Evolutionary conservation across 2,797 vertebrate genomes (phyloP).

Genomic region (Pachyuromys duprasi): DNA sequence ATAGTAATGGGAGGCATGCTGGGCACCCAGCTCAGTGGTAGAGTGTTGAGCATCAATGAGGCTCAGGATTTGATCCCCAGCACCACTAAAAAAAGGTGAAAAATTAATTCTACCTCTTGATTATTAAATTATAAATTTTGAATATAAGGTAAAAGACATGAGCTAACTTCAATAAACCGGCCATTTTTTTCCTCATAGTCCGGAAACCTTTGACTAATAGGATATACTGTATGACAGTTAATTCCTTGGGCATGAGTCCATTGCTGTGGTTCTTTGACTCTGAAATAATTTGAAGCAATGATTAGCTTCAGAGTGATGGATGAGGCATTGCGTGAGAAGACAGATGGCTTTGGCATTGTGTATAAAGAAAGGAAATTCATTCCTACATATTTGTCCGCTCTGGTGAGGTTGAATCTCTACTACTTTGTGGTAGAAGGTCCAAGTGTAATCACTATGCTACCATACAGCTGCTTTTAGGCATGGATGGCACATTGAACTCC

Average conservation of each 20-base stretch:
- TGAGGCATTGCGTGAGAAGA: not conserved
- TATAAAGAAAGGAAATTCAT: not conserved
- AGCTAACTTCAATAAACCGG: not conserved
- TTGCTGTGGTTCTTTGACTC: not conserved
- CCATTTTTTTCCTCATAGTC: not conserved
- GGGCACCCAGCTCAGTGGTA: not conserved
- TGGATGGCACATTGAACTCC: not conserved
- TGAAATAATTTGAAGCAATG: not conserved
- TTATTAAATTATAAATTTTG: not conserved
- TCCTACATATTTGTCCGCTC: not conserved
- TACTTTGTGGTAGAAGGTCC: not conserved
- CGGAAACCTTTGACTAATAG: not conserved
- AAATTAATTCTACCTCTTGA: not conserved
- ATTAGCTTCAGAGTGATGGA: not conserved
- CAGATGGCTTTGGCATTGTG: not conserved
- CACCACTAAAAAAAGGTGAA: not conserved
- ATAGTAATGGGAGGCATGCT: not conserved
- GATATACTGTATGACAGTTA: not conserved
- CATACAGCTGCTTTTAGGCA: not conserved
- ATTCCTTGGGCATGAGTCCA: not conserved
- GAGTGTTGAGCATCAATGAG: not conserved
- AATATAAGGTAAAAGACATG: not conserved
- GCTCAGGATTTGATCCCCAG: not conserved
- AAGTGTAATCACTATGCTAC: not conserved
- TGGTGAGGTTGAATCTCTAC: not conserved